Evolutionary conservation across 2,797 vertebrate genomes (phyloP), one percentile per base, ranked within the genome.

Genomic region (Chelon auratus): DNA sequence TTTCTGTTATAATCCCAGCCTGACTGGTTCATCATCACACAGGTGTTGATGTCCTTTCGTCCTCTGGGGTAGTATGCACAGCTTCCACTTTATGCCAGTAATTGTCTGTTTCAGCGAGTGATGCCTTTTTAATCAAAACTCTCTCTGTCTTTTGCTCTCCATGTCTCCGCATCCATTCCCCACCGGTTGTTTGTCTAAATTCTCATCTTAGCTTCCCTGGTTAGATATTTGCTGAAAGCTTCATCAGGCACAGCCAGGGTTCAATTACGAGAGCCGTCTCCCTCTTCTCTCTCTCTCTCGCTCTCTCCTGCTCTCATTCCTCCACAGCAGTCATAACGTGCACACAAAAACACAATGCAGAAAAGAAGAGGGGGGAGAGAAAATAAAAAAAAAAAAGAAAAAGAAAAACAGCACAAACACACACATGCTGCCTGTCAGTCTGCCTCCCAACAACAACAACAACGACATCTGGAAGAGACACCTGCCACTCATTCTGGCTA

Each of bases 171-270:
- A 12, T 87, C 73, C 13, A 17, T 60, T 84, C 77, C 69, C 85
- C 4, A 30, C 72, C 75, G 71, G 58, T 86, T 88, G 80, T 87
- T 90, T 86, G 78, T 85, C 84, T 85, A 75, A 87, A 90, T 82
- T 86, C 81, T 73, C 72, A 77, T 89, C 73, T 76, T 73, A 63
- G 78, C 78, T 53, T 86, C 56, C 68, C 72, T 14, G 54, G 68
- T 64, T 77, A 68, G 85, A 87, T 88, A 77, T 92, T 90, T 80
- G 72, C 82, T 78, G 55, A 89, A 89, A 87, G 87, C 90, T 84
- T 89, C 84, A 89, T 85, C 83, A 90, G 78, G 86, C 88, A 89
- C 86, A 86, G 85, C 69, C 78, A 81, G 86, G 62, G 84, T 86
- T 90, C 86, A 90, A 88, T 90, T 91, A 91, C 76, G 68, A 85